Evolutionary conservation across 2,888 invertebrate species (phyloP).

Genomic region (Mythimna albipuncta): DNA sequence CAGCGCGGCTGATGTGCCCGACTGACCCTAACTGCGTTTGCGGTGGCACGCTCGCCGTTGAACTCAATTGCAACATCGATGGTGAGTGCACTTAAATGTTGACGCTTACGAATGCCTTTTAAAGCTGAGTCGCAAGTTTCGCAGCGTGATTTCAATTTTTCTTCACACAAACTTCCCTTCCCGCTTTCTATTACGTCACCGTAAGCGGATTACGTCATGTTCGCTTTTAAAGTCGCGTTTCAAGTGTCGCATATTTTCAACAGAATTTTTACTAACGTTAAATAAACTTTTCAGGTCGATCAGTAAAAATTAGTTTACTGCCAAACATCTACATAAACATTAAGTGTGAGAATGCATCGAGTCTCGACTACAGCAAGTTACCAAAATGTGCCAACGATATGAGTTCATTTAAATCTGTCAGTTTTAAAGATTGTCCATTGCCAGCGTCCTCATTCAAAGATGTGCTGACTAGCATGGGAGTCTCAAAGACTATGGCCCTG

Average conservation of each 20-base stretch:
- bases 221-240: conserved; percentile 34
- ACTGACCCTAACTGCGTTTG: conserved; percentile 89
- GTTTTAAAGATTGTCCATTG: conserved; percentile 89
- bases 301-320: conserved; percentile 83
- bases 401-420: conserved; percentile 85
- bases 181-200: conserved; percentile 18
- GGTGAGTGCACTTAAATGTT: conserved; percentile 83
- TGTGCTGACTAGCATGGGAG: conserved; percentile 85
- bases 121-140: conserved; percentile 38
- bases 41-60: conserved; percentile 84
- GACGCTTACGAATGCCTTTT: conserved; percentile 66
- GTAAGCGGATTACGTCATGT: conserved; percentile 51
- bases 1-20: conserved; percentile 82
- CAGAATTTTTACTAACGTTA: conserved; percentile 35
- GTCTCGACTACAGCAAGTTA: conserved; percentile 84
- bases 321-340: conserved; percentile 85
- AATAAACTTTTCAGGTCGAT: conserved; percentile 80
- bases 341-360: conserved; percentile 84
- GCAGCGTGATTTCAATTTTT: conserved; percentile 35
- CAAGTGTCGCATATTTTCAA: conserved; percentile 21
- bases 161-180: conserved; percentile 19
- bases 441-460: conserved; percentile 88
- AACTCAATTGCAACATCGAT: conserved; percentile 88
- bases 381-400: conserved; percentile 85
- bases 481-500: conserved; percentile 88